Conservation (phyloP, 2,888 invertebrate genomes). For the Acleris literana region DNA sequence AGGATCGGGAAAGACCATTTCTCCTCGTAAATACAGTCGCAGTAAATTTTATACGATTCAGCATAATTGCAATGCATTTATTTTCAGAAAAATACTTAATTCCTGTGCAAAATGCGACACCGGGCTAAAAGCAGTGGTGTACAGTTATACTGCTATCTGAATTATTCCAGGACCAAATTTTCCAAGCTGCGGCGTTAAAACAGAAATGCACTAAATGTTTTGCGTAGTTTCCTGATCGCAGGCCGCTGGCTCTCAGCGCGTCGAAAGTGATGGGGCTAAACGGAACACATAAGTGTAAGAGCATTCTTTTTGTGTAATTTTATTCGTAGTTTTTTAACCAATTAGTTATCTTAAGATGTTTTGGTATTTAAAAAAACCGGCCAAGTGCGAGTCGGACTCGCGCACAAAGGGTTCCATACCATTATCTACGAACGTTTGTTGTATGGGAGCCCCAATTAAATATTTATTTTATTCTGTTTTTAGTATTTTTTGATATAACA, state of each 20-base stretch:
- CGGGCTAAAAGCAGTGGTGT: not conserved
- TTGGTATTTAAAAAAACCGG: too few relatives aligned
- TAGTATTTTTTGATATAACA: too few relatives aligned
- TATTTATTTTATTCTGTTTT: too few relatives aligned
- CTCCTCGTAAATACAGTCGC: not conserved
- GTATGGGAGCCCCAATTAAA: too few relatives aligned
- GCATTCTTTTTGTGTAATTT: too few relatives aligned
- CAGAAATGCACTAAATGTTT: not conserved
- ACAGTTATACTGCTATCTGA: not conserved
- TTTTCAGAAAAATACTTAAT: not conserved
- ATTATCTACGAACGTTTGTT: too few relatives aligned
- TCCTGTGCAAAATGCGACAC: conserved; percentile 1
- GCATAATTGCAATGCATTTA: not conserved
- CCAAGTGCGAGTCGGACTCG: too few relatives aligned
- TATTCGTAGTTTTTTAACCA: too few relatives aligned
- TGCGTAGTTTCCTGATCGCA: not conserved
- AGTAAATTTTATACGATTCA: not conserved
- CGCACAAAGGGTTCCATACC: too few relatives aligned
- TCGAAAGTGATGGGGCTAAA: not conserved
- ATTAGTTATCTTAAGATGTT: too few relatives aligned
- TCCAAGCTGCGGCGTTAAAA: not conserved
- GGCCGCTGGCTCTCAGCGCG: not conserved
- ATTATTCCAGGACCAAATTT: conserved; percentile 1
- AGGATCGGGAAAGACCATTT: not conserved
- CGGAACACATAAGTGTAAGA: too few relatives aligned